A percentile compares a stretch with the other conserved stretches of the same genome.
phyloP scores from a whole-genome alignment of 1,140 invertebrate genomes.

The Neodiprion fabricii region DNA sequence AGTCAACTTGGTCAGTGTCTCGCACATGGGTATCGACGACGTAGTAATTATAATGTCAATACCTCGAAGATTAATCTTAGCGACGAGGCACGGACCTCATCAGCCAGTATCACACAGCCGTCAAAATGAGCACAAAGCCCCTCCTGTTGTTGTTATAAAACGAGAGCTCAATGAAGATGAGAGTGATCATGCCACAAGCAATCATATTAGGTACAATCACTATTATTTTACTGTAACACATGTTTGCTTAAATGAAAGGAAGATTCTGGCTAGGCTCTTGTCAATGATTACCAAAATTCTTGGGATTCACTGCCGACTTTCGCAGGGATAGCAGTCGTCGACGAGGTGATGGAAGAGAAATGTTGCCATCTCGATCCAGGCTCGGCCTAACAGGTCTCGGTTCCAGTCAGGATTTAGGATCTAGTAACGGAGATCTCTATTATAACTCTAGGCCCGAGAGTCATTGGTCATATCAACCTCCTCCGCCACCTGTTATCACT shows the following conservation, averaged over 20 bases:
- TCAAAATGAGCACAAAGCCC: conserved; percentile 81
- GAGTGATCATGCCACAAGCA: conserved; percentile 57
- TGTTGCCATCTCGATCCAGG: conserved; percentile 75
- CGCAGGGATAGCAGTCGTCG: conserved; percentile 56
- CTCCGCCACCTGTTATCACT: conserved; percentile 83
- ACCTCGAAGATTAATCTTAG: conserved; percentile 91
- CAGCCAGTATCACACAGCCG: conserved; percentile 54
- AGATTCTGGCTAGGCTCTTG: no score
- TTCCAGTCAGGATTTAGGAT: conserved; percentile 58
- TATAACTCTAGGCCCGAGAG: conserved; percentile 76
- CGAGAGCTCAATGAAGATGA: conserved; percentile 89
- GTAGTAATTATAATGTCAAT: conserved; percentile 99
- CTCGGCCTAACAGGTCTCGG: conserved; percentile 69
- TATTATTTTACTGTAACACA: no score
- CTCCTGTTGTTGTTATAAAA: conserved; percentile 93
- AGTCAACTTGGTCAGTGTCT: conserved; percentile 97
- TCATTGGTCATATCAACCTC: conserved; percentile 70
- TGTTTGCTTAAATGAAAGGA: no score
- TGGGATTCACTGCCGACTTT: conserved; percentile 22
- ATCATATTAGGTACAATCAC: conserved; percentile 61
- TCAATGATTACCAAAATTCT: no score
- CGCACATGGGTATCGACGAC: conserved; percentile 97
- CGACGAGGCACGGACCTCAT: conserved; percentile 80
- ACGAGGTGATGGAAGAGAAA: conserved; percentile 75
- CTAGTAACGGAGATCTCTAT: conserved; percentile 79